These are phyloP conservation scores for Tonatia bakeri DNA, from an alignment of 2,113 vertebrate species.

Conservation along the genomic window DNA sequence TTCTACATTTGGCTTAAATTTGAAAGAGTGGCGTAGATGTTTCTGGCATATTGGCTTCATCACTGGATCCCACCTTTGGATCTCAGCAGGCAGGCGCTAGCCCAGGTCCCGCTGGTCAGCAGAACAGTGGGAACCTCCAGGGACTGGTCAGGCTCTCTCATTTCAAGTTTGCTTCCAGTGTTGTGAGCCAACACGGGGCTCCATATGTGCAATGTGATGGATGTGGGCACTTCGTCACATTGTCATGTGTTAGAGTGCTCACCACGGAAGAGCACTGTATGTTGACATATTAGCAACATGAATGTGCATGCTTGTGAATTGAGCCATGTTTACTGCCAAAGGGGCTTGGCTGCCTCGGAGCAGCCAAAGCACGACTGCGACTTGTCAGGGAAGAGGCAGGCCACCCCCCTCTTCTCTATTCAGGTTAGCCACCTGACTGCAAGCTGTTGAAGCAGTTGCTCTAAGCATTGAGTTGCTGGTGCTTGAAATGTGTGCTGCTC, in stretches of 20 bases:
- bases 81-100: not conserved
- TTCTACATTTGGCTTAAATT: not conserved
- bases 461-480: constrained; percentile 80
- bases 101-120: not conserved
- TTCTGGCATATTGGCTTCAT: not conserved
- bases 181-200: not conserved
- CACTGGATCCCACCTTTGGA: not conserved
- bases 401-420: constrained; percentile 63
- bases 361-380: not conserved
- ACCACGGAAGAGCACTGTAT: not conserved
- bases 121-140: not conserved
- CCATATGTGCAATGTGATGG: not conserved
- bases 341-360: not conserved
- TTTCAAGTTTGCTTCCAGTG: not conserved
- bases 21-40: not conserved
- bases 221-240: not conserved
- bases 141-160: constrained; percentile 20
- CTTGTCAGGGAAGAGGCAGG: constrained; percentile 58
- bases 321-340: not conserved
- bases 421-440: constrained; percentile 63
- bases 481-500: constrained; percentile 82
- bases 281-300: constrained; percentile 34
- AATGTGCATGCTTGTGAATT: not conserved
- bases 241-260: not conserved
- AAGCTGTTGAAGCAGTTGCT: constrained; percentile 64